Evolutionary conservation across 2,113 vertebrate species (phyloP).

Genomic region (Cinclus cinclus): DNA sequence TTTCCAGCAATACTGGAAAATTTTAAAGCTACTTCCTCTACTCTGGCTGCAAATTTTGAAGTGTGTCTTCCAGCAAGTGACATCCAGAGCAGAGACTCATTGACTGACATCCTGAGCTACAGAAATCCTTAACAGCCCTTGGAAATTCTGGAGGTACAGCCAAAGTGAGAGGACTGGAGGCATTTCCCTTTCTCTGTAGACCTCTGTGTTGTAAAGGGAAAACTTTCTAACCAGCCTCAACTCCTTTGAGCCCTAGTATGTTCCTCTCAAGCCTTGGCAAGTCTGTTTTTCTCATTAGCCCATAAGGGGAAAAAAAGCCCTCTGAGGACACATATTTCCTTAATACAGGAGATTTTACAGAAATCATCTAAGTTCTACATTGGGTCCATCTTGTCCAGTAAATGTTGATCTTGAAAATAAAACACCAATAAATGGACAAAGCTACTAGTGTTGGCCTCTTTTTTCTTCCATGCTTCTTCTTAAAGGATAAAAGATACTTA

Average conservation of each 20-base stretch:
- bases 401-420: neutral
- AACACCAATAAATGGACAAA: neutral
- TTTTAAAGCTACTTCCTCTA: neutral
- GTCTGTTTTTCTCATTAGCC: neutral
- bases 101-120: neutral
- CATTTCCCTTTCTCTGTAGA: neutral
- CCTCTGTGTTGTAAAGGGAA: neutral
- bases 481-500: neutral
- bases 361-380: neutral
- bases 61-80: neutral
- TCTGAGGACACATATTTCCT: neutral
- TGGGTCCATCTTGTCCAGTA: neutral
- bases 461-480: neutral
- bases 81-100: neutral
- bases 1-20: neutral
- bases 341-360: neutral
- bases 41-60: neutral
- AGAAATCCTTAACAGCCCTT: neutral
- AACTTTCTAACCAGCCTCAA: neutral
- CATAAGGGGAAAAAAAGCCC: neutral
- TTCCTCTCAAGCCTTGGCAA: neutral
- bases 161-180: neutral
- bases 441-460: neutral
- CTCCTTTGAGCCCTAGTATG: neutral
- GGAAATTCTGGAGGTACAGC: neutral